Evolutionary conservation across 2,113 vertebrate genomes (phyloP).

Genomic region (Eudyptes chrysolophus): DNA sequence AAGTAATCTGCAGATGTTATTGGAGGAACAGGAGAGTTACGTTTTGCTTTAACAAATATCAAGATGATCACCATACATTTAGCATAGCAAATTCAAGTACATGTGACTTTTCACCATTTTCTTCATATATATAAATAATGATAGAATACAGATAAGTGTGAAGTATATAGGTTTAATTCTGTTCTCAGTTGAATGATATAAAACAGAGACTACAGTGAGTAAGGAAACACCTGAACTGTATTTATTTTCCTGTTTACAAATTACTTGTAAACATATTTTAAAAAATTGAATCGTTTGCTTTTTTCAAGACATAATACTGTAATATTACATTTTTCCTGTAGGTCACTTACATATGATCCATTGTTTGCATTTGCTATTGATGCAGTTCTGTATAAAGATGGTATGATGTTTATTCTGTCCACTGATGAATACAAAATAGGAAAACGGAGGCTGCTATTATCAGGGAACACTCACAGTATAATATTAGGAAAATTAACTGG

Average conservation of each 20-base stretch:
- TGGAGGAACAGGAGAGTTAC: not conserved
- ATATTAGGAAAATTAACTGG: not conserved
- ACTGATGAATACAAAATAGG: not conserved
- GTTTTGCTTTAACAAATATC: not conserved
- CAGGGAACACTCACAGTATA: not conserved
- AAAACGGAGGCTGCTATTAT: not conserved
- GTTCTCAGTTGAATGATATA: not conserved
- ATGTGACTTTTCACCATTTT: not conserved
- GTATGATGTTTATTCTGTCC: not conserved
- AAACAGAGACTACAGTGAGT: not conserved
- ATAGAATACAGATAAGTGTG: not conserved
- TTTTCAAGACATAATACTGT: not conserved
- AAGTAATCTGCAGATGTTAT: not conserved
- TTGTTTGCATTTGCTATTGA: not conserved
- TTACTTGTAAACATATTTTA: not conserved
- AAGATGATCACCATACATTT: not conserved
- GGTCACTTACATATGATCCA: not conserved
- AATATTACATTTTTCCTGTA: not conserved
- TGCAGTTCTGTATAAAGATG: not conserved
- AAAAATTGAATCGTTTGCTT: fast-evolving
- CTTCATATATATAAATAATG: not conserved
- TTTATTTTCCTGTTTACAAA: not conserved
- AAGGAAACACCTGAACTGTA: not conserved
- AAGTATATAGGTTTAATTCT: not conserved
- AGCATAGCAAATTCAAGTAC: not conserved